Base-by-base conservation (phyloP, 2,888 invertebrate genomes). In the Eupithecia exiguata region DNA sequence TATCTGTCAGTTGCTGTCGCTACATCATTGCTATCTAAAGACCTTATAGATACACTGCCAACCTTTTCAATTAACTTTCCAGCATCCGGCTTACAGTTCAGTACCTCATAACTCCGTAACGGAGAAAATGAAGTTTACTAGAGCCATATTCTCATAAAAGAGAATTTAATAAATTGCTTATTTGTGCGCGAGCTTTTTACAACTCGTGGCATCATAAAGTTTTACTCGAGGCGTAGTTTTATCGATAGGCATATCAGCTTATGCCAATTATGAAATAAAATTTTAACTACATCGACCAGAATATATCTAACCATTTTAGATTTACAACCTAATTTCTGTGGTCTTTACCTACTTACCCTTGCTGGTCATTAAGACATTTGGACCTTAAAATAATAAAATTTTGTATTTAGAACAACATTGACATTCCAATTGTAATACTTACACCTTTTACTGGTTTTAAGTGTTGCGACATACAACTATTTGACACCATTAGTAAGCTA, bases 21-120 rank as follows among this genome's bases (percentile, higher is more conserved):
- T 49, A 62, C 53, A 80, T 86, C 82, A 82, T 85, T 84, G 82
- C 83, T 78, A 79, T 80, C 82, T 79, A 77, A 63, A 43, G 61
- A 18, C 82, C 83, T 79, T 84, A n/a, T n/a, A 63, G 62, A 49
- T 61, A 74, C 77, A 79, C 77, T 77, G 75, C 82, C 79, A 77
- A 70, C 75, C 43, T 71, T 84, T 83, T 80, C 85, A 84, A 84
- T 85, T 85, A 83, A 70, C 67, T 74, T 58, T 66, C 67, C 35
- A 77, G 67, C 67, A 49, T 75, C 72, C 69, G 72, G 58, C 67
- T 72, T 70, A 58, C 76, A 77, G 74, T 72, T 69, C 73, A 71
- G 69, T 68, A 70, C 61, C 66, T 43, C 61, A 63, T 78, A 72
- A 72, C 58, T 58, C 14, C 73, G 68, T 72, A 40, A 35, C 25